Percentiles rank a stretch among this genome's conserved stretches.
Evolutionary conservation across 2,113 vertebrate species (phyloP).

Genomic region (Furnarius figulus): DNA sequence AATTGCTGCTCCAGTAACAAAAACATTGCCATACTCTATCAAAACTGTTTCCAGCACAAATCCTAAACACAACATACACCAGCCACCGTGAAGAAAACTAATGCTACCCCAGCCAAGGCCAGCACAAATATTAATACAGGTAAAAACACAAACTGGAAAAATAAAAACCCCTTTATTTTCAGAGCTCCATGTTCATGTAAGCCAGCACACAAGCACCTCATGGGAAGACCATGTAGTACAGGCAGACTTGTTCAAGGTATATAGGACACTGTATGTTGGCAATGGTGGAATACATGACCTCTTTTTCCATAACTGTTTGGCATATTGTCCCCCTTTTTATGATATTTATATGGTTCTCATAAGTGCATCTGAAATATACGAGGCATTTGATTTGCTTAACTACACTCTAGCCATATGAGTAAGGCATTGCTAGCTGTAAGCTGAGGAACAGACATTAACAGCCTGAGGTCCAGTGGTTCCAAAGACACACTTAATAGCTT

Average conservation of each 20-base stretch:
- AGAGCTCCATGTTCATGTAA: not conserved
- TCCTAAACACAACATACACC: not conserved
- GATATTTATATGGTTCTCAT: not conserved
- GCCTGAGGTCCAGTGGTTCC: not conserved
- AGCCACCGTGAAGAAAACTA: not conserved
- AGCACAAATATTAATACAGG: not conserved
- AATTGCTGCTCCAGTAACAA: not conserved
- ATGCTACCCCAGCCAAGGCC: not conserved
- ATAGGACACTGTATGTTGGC: not conserved
- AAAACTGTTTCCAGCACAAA: not conserved
- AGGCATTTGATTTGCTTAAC: not conserved
- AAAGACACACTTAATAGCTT: not conserved
- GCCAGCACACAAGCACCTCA: not conserved
- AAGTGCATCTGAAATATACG: not conserved
- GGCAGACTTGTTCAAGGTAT: not conserved
- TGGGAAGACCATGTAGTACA: fast-evolving
- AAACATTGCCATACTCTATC: not conserved
- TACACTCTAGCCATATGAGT: not conserved
- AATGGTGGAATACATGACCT: no score
- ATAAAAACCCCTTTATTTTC: not conserved
- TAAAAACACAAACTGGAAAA: not conserved
- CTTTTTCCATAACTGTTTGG: fast-evolving
- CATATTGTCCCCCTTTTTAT: not conserved
- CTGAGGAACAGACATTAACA: not conserved
- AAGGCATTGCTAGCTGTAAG: not conserved